phyloP scores from a whole-genome alignment of 1,140 invertebrate genomes.

The Chironomus striatipennis region DNA sequence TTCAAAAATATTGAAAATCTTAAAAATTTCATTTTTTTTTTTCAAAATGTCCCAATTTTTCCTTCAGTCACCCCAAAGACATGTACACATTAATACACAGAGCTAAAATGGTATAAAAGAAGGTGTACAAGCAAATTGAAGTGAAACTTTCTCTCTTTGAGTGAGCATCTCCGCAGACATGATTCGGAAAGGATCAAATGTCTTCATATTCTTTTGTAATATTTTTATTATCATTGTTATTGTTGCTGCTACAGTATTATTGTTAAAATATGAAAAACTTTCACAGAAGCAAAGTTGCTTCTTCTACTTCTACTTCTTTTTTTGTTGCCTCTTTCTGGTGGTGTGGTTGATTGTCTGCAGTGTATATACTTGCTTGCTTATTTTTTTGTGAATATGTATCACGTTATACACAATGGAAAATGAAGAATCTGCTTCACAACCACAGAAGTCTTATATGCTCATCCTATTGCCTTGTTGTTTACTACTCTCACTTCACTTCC shows the following conservation, averaged over 20 bases:
- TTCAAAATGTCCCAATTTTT: too few relatives aligned
- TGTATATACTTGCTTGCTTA: background rate
- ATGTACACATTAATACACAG: too few relatives aligned
- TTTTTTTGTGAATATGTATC: too few relatives aligned
- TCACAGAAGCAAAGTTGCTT: background rate
- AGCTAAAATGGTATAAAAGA: too few relatives aligned
- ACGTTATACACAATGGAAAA: background rate
- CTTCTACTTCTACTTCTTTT: background rate
- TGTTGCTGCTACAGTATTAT: background rate
- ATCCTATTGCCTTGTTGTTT: background rate
- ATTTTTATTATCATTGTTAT: too few relatives aligned
- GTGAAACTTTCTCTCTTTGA: too few relatives aligned
- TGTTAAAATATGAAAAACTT: background rate
- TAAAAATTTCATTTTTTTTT: too few relatives aligned
- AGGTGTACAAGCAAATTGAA: too few relatives aligned
- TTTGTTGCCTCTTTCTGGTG: background rate
- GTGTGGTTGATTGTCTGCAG: background rate
- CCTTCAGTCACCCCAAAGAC: too few relatives aligned
- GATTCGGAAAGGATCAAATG: background rate
- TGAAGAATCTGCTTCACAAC: background rate
- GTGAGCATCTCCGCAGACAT: background rate
- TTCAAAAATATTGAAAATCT: too few relatives aligned
- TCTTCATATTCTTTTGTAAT: background rate
- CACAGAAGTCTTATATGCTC: background rate
- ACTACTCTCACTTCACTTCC: background rate